These are phyloP conservation scores for Allacma fusca DNA, from an alignment of 2,888 invertebrate genomes.

Conservation along the genomic window DNA sequence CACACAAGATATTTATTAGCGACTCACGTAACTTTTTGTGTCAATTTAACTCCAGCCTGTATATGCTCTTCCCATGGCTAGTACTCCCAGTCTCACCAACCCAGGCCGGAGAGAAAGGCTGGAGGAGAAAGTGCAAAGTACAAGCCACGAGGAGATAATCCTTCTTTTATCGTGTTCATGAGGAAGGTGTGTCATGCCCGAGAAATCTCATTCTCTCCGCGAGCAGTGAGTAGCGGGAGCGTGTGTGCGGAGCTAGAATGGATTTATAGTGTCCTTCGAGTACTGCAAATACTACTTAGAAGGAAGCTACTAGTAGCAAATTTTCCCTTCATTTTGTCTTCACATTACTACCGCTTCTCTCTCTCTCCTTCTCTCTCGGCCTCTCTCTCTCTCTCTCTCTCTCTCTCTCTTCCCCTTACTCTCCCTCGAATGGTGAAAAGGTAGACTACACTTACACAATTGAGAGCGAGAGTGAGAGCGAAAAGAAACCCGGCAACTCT, in stretches of 20 bases:
- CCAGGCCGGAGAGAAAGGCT: not conserved
- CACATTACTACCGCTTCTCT: conserved; percentile 21
- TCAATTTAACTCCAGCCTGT: too few relatives aligned
- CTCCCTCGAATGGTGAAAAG: not conserved
- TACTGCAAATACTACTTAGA: conserved; percentile 12
- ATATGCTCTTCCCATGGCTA: not conserved
- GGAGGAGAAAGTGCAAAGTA: not conserved
- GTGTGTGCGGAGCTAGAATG: not conserved
- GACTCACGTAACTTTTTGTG: not conserved
- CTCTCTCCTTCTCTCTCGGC: too few relatives aligned
- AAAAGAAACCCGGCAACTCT: not conserved
- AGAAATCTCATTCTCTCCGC: not conserved
- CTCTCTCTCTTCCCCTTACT: too few relatives aligned
- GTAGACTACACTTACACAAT: too few relatives aligned
- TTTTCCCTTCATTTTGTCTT: conserved; percentile 22
- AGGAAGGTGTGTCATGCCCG: conserved; percentile 18
- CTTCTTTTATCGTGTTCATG: conserved; percentile 19
- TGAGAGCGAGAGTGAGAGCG: too few relatives aligned
- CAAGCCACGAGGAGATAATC: conserved; percentile 18
- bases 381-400: too few relatives aligned
- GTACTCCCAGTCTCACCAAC: not conserved
- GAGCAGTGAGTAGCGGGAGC: not conserved
- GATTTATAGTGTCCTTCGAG: not conserved
- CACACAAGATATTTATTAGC: conserved; percentile 1
- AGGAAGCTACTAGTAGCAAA: conserved; percentile 3